phyloP scores from a whole-genome alignment of 2,888 invertebrate genomes.

The Baronia brevicornis region DNA sequence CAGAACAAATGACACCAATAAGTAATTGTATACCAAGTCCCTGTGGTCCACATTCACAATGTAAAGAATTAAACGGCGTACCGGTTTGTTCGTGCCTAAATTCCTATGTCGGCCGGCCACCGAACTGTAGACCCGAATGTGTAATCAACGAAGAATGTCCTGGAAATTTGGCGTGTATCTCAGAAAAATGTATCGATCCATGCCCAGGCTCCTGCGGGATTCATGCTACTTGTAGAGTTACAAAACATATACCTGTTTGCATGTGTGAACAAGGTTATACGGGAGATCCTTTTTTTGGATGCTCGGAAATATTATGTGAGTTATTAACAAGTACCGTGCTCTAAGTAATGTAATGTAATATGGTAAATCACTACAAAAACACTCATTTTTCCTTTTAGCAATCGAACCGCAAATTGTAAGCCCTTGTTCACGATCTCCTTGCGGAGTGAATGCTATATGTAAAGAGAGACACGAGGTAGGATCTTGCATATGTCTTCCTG shows the following conservation, averaged over 20 bases:
- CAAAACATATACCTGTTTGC: slow-evolving; percentile 84
- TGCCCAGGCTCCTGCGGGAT: slow-evolving; percentile 85
- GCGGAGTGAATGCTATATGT: slow-evolving; percentile 90
- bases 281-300: slow-evolving; percentile 88
- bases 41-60: slow-evolving; percentile 86
- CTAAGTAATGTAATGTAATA: slow-evolving; percentile 15
- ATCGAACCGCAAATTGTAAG: slow-evolving; percentile 67
- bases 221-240: slow-evolving; percentile 81
- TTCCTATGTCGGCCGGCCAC: slow-evolving; percentile 86
- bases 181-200: slow-evolving; percentile 82
- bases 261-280: slow-evolving; percentile 81
- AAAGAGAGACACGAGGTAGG: slow-evolving; percentile 87
- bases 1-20: slow-evolving; percentile 59
- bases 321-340: slow-evolving; percentile 22
- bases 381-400: slow-evolving; percentile 45
- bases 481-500: slow-evolving; percentile 86
- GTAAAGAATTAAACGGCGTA: slow-evolving; percentile 78
- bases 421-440: slow-evolving; percentile 89
- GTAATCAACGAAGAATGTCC: slow-evolving; percentile 83
- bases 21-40: slow-evolving; percentile 83
- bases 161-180: slow-evolving; percentile 81
- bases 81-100: slow-evolving; percentile 85
- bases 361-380: not conserved
- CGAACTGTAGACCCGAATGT: slow-evolving; percentile 86
- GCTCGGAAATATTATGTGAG: slow-evolving; percentile 78